These are phyloP conservation scores for Pygocentrus nattereri DNA, from an alignment of 2,797 vertebrate species.

Conservation along the genomic window DNA sequence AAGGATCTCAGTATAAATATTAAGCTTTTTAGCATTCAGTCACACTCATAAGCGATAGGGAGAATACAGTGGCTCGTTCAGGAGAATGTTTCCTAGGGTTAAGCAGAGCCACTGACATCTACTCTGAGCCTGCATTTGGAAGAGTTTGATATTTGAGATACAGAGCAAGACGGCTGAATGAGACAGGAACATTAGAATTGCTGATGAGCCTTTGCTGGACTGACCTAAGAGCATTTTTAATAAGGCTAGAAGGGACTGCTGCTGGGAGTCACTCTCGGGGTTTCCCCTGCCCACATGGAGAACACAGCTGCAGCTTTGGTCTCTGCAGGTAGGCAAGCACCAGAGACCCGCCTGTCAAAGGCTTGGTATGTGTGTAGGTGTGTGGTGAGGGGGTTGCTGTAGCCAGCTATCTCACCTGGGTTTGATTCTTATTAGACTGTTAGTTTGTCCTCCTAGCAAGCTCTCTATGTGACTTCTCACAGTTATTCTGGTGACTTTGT, in stretches of 20 bases:
- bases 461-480: neutral
- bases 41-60: neutral
- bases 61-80: neutral
- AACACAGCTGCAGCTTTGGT: neutral
- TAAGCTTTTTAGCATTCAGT: neutral
- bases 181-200: slow-evolving; percentile 22
- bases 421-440: slow-evolving; percentile 2
- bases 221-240: slow-evolving; percentile 42
- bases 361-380: neutral
- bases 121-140: neutral
- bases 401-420: neutral
- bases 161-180: neutral
- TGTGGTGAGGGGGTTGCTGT: neutral
- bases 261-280: neutral
- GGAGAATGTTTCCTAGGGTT: neutral
- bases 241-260: slow-evolving; percentile 6
- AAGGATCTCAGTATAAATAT: neutral
- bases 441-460: slow-evolving; percentile 16
- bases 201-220: slow-evolving; percentile 32
- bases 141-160: slow-evolving; percentile 3
- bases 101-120: neutral
- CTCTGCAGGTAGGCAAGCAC: neutral
- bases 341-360: neutral
- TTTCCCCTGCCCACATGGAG: neutral
- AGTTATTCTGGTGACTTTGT: neutral